Evolutionary conservation across 2,113 vertebrate genomes (phyloP).

Genomic region (Candoia aspera): DNA sequence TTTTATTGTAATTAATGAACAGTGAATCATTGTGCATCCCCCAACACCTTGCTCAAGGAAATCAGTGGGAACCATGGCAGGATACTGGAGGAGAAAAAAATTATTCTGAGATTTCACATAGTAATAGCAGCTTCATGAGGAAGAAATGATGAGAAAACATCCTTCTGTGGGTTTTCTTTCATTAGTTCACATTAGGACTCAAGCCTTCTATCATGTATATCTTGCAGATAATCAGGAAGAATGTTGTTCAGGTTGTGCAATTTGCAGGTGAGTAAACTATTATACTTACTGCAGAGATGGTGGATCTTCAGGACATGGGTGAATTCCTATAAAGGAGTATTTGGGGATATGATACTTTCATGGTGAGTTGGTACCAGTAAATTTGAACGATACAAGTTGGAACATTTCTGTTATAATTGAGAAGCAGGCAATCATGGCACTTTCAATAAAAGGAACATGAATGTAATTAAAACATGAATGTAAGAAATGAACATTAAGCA

Average conservation of each 20-base stretch:
- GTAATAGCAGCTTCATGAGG: background rate
- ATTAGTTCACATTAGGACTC: background rate
- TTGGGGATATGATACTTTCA: background rate
- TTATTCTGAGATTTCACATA: background rate
- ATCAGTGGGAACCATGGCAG: background rate
- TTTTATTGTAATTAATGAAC: background rate
- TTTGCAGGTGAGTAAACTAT: background rate
- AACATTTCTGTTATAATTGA: background rate
- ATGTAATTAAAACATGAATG: background rate
- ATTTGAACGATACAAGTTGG: background rate
- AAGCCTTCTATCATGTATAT: background rate
- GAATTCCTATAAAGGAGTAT: background rate
- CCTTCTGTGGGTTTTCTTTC: background rate
- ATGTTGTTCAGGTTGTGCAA: background rate
- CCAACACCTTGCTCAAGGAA: background rate
- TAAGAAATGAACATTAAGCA: background rate
- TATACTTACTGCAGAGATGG: background rate
- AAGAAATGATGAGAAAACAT: background rate
- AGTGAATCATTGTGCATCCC: background rate
- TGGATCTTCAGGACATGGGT: background rate
- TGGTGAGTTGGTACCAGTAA: background rate
- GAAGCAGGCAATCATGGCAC: background rate
- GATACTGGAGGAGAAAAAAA: background rate
- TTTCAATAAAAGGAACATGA: background rate
- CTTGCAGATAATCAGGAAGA: background rate